Evolutionary conservation across 2,888 invertebrate species (phyloP).

Genomic region (Aspidapion aeneum): DNA sequence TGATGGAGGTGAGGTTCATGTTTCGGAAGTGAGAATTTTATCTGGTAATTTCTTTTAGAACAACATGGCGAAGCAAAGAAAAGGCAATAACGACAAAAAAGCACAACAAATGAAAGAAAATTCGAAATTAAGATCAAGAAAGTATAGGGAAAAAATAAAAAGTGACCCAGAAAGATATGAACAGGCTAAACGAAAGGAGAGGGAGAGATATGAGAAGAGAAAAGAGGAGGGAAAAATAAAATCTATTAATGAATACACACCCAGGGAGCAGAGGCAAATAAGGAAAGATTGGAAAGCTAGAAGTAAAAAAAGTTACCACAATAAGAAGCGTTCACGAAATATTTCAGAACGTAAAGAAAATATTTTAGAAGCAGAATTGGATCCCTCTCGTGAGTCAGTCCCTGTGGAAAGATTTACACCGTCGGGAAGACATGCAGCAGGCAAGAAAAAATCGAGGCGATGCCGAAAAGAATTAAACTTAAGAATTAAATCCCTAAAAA

Average conservation of each 20-base stretch:
- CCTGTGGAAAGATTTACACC: not conserved
- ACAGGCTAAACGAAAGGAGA: conserved; percentile 6
- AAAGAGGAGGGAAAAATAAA: conserved; percentile 9
- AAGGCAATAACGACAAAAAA: conserved; percentile 9
- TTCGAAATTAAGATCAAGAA: not conserved
- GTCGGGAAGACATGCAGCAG: conserved; percentile 2
- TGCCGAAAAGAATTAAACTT: conserved; percentile 7
- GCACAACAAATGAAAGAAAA: conserved; percentile 5
- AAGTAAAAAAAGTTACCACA: conserved; percentile 8
- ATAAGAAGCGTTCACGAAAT: not conserved
- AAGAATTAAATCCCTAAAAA: conserved; percentile 3
- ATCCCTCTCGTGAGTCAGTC: not conserved
- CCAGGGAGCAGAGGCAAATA: conserved; percentile 6
- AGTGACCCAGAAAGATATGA: conserved; percentile 7
- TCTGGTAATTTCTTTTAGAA: conserved; percentile 7
- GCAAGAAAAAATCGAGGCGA: conserved; percentile 2
- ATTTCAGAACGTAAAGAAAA: too few species aligned
- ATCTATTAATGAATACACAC: conserved; percentile 4
- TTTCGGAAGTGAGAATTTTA: conserved; percentile 8
- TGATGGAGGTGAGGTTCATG: conserved; percentile 8
- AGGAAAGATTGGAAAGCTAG: conserved; percentile 6
- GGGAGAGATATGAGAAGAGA: conserved; percentile 7
- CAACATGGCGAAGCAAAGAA: conserved; percentile 6
- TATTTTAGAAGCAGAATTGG: not conserved
- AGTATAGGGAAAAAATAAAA: not conserved